These are phyloP conservation scores for Nycticryphes semicollaris DNA, from an alignment of 2,113 vertebrate genomes.

Conservation along the genomic window DNA sequence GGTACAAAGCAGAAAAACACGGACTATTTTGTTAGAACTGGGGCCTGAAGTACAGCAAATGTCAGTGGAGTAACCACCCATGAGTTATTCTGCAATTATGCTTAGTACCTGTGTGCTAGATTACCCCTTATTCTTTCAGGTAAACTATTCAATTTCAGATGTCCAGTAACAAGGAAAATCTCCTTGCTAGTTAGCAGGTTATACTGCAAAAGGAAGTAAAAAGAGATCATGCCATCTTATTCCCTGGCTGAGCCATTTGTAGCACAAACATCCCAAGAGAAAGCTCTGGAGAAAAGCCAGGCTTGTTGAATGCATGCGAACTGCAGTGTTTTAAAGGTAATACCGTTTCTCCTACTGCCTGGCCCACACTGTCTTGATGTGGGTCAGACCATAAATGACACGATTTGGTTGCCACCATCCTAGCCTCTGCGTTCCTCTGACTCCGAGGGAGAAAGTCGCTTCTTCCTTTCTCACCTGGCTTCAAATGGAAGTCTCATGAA, in stretches of 20 bases:
- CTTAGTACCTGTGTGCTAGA: fast-evolving
- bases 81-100: neutral
- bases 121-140: neutral
- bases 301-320: neutral
- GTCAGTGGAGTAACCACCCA: neutral
- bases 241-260: neutral
- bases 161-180: neutral
- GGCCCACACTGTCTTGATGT: neutral
- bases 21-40: neutral
- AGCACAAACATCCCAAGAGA: neutral
- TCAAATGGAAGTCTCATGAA: slow-evolving; percentile 26
- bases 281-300: neutral
- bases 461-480: slow-evolving; percentile 47
- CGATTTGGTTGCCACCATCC: neutral
- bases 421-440: slow-evolving; percentile 15
- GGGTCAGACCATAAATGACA: slow-evolving; percentile 14
- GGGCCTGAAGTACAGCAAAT: neutral
- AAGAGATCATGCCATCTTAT: neutral
- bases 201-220: neutral
- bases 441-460: neutral
- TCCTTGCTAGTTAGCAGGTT: neutral
- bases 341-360: neutral
- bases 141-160: neutral
- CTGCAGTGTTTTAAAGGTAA: neutral
- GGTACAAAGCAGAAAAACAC: neutral